Base-by-base conservation (phyloP, 1,140 invertebrate species). In the Pseudomyrmex cubaensis region DNA sequence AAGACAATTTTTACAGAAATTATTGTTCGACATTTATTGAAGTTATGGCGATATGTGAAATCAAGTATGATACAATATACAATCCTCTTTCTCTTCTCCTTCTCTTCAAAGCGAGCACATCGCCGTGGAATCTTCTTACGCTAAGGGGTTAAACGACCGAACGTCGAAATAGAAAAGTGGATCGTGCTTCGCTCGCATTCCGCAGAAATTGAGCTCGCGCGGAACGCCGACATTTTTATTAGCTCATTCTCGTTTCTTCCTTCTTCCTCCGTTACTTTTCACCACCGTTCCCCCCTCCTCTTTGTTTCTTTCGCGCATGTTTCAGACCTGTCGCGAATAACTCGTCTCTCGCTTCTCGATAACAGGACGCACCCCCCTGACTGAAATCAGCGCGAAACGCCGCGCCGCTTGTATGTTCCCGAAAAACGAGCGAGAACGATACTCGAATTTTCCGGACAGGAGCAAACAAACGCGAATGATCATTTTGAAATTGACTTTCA, bases 201-300 rank as follows among this genome's bases (percentile, higher is more conserved):
- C 85, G 72, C 83, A 75, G 84, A 76, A 87, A 87, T 87, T 83
- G 85, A 86, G 85, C 72, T 87, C 83, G 84, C 72, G 77, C 64
- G 54, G 72, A 76, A 86, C 70, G 64, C 44, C 56, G 61, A 72
- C 76, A 70, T 85, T 87, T 86, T 86, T 82, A 80, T 80, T 80
- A 80, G 76, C 52, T 83, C 61, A 48, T 64, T 83, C 62, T 76
- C 61, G 10, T 77, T 83, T 66, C 35, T 35, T 35, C 5, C 5
- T 77, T 64, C 74, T 75, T 77, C 52, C 35, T 48, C 22, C 66
- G 50, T 59, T 75, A 70, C 82, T 73, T 82, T 57, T 80, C 57
- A 10, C 48, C 57, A 22, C 44, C 17, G 20, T 2, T 56, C 50
- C 46, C 25, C 35, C 50, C 46, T 25, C 35, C 22, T 25, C 50